phyloP scores from a whole-genome alignment of 2,888 invertebrate genomes.

The Cartodere bifasciata region DNA sequence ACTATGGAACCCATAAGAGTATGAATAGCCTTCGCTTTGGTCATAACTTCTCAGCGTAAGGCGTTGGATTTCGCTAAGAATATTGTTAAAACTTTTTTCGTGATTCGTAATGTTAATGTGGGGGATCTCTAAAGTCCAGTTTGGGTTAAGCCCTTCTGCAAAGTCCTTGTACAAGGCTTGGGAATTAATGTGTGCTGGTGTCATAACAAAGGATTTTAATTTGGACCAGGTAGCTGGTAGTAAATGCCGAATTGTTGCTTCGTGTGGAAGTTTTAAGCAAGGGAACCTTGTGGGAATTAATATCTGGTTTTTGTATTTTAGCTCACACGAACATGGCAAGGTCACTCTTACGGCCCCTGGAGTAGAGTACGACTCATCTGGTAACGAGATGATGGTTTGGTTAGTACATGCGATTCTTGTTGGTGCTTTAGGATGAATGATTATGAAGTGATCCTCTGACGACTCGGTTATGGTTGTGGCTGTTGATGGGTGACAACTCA shows the following conservation, averaged over 20 bases:
- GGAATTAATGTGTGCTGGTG: too few relatives aligned
- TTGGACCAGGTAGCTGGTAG: slow-evolving; percentile 13
- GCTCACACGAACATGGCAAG: slow-evolving; percentile 11
- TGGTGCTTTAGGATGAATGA: slow-evolving; percentile 11
- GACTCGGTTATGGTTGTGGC: slow-evolving; percentile 13
- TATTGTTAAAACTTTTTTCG: too few relatives aligned
- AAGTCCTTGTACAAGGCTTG: too few relatives aligned
- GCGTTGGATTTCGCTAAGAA: too few relatives aligned
- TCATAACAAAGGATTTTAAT: too few relatives aligned
- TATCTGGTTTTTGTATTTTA: slow-evolving; percentile 2
- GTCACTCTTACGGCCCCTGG: slow-evolving; percentile 11
- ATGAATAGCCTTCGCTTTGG: too few relatives aligned
- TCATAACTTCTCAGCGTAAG: too few relatives aligned
- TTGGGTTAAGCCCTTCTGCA: too few relatives aligned
- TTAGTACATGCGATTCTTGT: slow-evolving; percentile 9
- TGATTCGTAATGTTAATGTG: too few relatives aligned
- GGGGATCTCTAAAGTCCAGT: too few relatives aligned
- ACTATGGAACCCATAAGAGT: too few relatives aligned
- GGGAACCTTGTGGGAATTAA: slow-evolving; percentile 12
- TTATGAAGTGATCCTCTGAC: slow-evolving; percentile 10
- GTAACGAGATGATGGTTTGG: too few relatives aligned
- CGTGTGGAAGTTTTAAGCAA: slow-evolving; percentile 3
- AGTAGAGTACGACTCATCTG: not conserved
- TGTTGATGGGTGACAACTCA: slow-evolving; percentile 12
- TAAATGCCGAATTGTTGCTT: slow-evolving; percentile 8